Percentiles rank a stretch among this genome's conserved stretches.
Evolutionary conservation across 2,113 vertebrate genomes (phyloP).

Genomic region (Microcebus griseorufus): DNA sequence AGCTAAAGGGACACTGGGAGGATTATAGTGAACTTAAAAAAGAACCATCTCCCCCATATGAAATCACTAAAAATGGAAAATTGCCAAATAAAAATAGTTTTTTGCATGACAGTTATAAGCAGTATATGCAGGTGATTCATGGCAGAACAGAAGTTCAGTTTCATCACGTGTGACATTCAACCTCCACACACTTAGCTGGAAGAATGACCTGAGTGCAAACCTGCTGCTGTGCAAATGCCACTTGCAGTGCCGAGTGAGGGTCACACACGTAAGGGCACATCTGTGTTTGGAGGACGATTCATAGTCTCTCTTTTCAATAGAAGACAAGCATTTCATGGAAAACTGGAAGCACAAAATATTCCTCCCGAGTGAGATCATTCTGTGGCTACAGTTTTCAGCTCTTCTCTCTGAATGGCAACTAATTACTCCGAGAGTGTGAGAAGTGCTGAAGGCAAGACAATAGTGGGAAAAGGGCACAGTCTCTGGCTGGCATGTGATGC

Average conservation of each 20-base stretch:
- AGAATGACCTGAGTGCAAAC: background rate
- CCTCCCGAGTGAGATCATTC: background rate
- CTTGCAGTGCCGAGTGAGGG: background rate
- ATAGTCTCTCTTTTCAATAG: background rate
- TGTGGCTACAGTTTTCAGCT: background rate
- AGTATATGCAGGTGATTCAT: background rate
- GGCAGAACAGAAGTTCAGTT: background rate
- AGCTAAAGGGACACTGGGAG: background rate
- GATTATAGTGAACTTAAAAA: background rate
- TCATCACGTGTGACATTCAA: background rate
- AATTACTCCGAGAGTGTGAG: background rate
- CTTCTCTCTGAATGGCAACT: background rate
- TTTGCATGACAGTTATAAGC: background rate
- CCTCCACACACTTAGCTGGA: background rate
- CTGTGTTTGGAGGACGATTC: background rate
- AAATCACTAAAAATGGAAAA: conserved; percentile 2
- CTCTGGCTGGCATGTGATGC: background rate
- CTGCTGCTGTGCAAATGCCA: background rate
- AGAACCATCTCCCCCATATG: background rate
- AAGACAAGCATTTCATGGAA: background rate
- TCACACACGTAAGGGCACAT: background rate
- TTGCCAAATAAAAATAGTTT: background rate
- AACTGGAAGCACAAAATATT: background rate
- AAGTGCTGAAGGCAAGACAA: background rate
- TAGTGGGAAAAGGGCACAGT: background rate